Percentiles rank a stretch among this genome's conserved stretches.
Evolutionary conservation across 2,113 vertebrate genomes (phyloP).

Genomic region (Scomber japonicus): DNA sequence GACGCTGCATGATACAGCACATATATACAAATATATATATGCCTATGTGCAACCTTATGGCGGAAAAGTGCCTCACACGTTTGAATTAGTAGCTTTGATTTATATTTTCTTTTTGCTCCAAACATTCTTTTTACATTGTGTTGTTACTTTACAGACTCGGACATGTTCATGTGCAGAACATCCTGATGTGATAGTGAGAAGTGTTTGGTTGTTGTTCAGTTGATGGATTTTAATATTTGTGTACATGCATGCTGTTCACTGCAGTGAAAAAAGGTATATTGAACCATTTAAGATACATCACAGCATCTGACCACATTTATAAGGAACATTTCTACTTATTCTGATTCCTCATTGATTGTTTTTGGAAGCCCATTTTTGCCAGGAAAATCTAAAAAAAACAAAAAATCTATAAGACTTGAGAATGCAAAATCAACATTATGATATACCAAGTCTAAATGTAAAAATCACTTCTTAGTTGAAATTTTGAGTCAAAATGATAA

Average conservation of each 20-base stretch:
- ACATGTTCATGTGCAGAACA: not conserved
- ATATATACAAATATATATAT: not conserved
- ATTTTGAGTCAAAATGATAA: too few species aligned
- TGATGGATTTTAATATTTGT: too few species aligned
- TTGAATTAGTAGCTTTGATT: constrained; percentile 48
- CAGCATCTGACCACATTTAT: not conserved
- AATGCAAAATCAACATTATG: not conserved
- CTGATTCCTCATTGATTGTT: not conserved
- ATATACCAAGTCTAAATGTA: not conserved
- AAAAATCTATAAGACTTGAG: too few species aligned
- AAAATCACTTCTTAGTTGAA: too few species aligned
- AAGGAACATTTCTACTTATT: not conserved
- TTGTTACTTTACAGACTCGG: too few species aligned
- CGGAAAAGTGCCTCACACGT: constrained; percentile 67
- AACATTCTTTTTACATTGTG: not conserved
- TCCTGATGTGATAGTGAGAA: too few species aligned
- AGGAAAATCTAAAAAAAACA: not conserved
- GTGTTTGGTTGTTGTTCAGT: too few species aligned
- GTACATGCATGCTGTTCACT: not conserved
- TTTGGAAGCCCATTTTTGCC: not conserved
- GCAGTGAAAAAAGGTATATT: not conserved
- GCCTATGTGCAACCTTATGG: constrained; percentile 26
- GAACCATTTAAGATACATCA: not conserved
- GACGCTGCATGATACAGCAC: not conserved
- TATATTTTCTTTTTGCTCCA: constrained; percentile 17